These are phyloP conservation scores for Toxonevra muliebris DNA, from an alignment of 2,888 invertebrate genomes.

Conservation along the genomic window DNA sequence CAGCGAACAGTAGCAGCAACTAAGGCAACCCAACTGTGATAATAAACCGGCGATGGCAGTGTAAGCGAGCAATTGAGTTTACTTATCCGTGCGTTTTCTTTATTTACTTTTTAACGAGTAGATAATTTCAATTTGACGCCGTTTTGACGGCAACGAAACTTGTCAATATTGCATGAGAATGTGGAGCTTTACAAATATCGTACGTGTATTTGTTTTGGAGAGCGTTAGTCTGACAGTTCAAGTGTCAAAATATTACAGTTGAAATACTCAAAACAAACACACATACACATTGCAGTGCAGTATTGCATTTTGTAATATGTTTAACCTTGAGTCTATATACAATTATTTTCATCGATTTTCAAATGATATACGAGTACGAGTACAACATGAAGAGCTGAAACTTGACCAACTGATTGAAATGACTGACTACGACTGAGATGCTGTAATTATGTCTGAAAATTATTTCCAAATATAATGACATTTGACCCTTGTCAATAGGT, in stretches of 20 bases:
- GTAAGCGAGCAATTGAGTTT: background rate
- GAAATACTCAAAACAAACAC: background rate
- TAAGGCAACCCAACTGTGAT: background rate
- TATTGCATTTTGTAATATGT: background rate
- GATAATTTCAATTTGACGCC: conserved; percentile 22
- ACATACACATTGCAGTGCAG: background rate
- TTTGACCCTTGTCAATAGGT: no score
- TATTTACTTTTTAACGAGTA: background rate
- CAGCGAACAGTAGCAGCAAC: conserved; percentile 12
- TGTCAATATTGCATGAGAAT: background rate
- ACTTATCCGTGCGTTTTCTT: no score
- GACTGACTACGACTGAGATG: no score
- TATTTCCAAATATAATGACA: no score
- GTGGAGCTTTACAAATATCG: background rate
- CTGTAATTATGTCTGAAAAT: no score
- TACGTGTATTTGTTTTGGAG: background rate
- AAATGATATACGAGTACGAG: no score
- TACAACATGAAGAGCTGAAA: no score
- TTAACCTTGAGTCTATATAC: background rate
- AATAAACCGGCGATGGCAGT: conserved; percentile 15
- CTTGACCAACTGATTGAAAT: no score
- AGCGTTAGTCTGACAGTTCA: conserved; percentile 13
- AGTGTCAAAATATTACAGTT: conserved; percentile 25
- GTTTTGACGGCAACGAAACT: background rate
- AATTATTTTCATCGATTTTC: conserved; percentile 4